Conservation (phyloP, 2,797 vertebrate genomes). For the Emydoidea blandingii region DNA sequence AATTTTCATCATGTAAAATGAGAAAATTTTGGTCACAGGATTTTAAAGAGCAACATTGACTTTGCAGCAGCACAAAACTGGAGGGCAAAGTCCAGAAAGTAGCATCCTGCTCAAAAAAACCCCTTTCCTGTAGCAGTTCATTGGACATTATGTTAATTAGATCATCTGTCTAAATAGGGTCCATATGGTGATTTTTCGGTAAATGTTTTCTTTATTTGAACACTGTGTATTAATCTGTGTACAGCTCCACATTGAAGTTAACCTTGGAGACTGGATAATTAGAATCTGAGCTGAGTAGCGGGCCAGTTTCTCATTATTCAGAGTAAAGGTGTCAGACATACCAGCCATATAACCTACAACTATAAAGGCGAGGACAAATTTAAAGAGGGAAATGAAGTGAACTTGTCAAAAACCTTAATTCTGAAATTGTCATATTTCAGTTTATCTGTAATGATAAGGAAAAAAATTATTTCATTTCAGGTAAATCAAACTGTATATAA, state of each 20-base stretch:
- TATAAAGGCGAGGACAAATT: slow-evolving; percentile 7
- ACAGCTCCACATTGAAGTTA: slow-evolving; percentile 61
- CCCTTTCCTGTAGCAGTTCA: slow-evolving; percentile 46
- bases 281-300: slow-evolving; percentile 36
- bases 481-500: neutral
- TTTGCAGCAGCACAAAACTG: slow-evolving; percentile 32
- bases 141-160: slow-evolving; percentile 72
- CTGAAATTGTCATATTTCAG: neutral
- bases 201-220: slow-evolving; percentile 75
- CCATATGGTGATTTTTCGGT: slow-evolving; percentile 71
- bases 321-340: neutral
- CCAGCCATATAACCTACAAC: neutral
- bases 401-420: neutral
- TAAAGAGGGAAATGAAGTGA: neutral
- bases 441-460: neutral
- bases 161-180: slow-evolving; percentile 71
- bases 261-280: slow-evolving; percentile 61
- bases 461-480: neutral
- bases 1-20: neutral
- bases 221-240: slow-evolving; percentile 61
- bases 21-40: rapidly evolving
- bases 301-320: slow-evolving; percentile 29
- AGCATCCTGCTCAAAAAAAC: slow-evolving; percentile 55
- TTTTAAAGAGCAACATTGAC: slow-evolving; percentile 49
- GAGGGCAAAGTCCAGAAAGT: slow-evolving; percentile 66